Conservation (phyloP, 2,113 vertebrate species). For the Chaetodon trifascialis region DNA sequence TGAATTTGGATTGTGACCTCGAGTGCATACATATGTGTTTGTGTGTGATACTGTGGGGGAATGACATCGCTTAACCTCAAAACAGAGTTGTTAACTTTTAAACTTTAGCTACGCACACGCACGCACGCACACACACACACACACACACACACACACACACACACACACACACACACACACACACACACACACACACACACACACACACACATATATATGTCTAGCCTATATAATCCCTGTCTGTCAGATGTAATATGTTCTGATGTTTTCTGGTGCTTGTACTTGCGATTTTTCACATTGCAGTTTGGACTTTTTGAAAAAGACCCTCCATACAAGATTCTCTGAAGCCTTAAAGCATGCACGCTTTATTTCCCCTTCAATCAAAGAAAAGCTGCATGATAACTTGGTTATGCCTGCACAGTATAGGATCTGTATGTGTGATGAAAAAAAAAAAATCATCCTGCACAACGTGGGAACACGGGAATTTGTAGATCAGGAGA, state of each 20-base stretch:
- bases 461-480: neutral
- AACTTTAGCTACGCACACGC: constrained; percentile 37
- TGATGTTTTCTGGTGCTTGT: constrained; percentile 37
- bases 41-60: constrained; percentile 23
- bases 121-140: neutral
- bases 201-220: constrained; percentile 21
- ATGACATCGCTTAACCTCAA: constrained; percentile 38
- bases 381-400: constrained; percentile 30
- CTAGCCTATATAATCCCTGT: constrained; percentile 14
- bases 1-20: constrained; percentile 69
- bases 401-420: neutral
- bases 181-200: constrained; percentile 17
- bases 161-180: constrained; percentile 6
- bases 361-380: constrained; percentile 34
- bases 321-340: constrained; percentile 7
- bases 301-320: constrained; percentile 36
- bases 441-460: neutral
- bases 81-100: constrained; percentile 53
- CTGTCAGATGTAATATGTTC: constrained; percentile 51
- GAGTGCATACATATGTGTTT: constrained; percentile 41
- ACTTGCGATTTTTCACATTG: constrained; percentile 33
- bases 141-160: constrained; percentile 16
- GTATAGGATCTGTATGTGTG: constrained; percentile 4
- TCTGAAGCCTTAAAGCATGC: constrained; percentile 28
- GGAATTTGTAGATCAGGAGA: neutral